Conservation (phyloP, 2,888 invertebrate species). For the Hypomecis atomaria region DNA sequence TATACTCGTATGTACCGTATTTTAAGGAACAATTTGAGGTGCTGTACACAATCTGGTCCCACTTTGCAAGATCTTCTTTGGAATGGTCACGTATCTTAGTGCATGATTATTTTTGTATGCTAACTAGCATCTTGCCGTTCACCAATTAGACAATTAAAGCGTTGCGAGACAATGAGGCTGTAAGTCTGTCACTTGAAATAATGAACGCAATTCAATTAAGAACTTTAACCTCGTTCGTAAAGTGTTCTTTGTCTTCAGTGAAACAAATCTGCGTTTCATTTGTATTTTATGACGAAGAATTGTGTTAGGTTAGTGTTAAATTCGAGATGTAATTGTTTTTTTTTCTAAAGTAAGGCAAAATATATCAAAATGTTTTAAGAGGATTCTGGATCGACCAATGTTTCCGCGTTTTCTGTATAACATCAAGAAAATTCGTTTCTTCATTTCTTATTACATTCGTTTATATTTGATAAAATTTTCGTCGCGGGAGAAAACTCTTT, state of each 20-base stretch:
- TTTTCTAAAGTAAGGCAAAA: too few species aligned
- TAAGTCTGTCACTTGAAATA: conserved; percentile 41
- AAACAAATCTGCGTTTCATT: conserved; percentile 18
- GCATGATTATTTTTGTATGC: conserved; percentile 13
- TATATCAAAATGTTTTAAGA: too few species aligned
- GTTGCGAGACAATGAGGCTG: conserved; percentile 36
- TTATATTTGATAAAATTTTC: too few species aligned
- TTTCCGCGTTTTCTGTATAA: too few species aligned
- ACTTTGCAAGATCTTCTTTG: too few species aligned
- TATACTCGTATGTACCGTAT: too few species aligned
- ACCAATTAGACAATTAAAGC: conserved; percentile 24
- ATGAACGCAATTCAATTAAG: conserved; percentile 39
- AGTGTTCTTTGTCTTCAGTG: conserved; percentile 34
- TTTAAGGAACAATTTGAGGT: too few species aligned
- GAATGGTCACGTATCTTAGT: not conserved
- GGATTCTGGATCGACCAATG: too few species aligned
- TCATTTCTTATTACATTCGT: too few species aligned
- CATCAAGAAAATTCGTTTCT: too few species aligned
- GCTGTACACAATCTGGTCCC: too few species aligned
- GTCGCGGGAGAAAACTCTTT: too few species aligned
- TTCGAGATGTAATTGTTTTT: not conserved
- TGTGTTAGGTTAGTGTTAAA: not conserved
- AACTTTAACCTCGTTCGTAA: conserved; percentile 36
- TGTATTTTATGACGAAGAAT: not conserved
- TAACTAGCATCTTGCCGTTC: conserved; percentile 22